phyloP scores from a whole-genome alignment of 2,888 invertebrate species.

The Periphyllus acericola region DNA sequence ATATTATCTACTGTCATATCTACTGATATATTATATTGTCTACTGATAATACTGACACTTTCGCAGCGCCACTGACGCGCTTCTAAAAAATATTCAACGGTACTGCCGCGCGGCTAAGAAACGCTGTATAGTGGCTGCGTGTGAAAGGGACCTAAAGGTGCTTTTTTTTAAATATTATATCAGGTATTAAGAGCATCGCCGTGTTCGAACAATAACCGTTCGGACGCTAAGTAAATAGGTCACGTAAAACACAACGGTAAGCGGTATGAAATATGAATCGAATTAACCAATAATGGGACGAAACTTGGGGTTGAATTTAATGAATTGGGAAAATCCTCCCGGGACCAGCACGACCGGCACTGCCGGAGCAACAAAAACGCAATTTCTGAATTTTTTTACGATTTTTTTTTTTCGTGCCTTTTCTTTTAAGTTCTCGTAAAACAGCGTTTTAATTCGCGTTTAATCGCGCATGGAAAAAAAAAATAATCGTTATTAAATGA shows the following conservation, averaged over 20 bases:
- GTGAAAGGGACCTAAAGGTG: no score
- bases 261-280: slow-evolving; percentile 49
- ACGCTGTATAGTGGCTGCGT: no score
- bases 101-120: no score
- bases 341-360: background rate
- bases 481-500: slow-evolving; percentile 6
- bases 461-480: slow-evolving; percentile 22
- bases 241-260: slow-evolving; percentile 41
- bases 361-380: background rate
- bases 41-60: no score
- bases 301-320: slow-evolving; percentile 14
- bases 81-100: no score
- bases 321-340: slow-evolving; percentile 21
- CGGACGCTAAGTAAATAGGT: slow-evolving; percentile 13
- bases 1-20: no score
- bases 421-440: slow-evolving; percentile 29
- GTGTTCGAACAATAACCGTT: slow-evolving; percentile 18
- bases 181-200: background rate
- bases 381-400: background rate
- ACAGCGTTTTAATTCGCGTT: slow-evolving; percentile 35
- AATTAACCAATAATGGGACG: slow-evolving; percentile 33
- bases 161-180: background rate
- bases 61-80: no score
- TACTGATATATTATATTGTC: no score
- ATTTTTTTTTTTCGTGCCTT: background rate